Conservation (phyloP, 2,797 vertebrate species). For the Cirrhinus mrigala region DNA sequence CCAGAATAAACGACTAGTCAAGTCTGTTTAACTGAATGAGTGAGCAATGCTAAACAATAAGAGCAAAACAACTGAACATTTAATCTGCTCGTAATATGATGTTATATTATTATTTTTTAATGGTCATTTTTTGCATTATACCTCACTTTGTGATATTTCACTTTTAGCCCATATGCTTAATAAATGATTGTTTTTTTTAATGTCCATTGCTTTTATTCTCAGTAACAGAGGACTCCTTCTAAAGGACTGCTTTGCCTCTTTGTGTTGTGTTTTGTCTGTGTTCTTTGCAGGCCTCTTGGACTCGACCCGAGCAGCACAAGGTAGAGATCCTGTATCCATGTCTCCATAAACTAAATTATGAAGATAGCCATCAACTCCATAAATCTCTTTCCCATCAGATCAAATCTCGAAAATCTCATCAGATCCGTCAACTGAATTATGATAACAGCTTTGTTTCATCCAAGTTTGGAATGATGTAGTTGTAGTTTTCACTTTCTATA, state of each 20-base stretch:
- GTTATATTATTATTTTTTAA: background rate
- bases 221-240: slow-evolving; percentile 73
- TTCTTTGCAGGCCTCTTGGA: slow-evolving; percentile 99
- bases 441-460: slow-evolving; percentile 8
- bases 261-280: slow-evolving; percentile 91
- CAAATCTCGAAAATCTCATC: slow-evolving; percentile 55
- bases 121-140: background rate
- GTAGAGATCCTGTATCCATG: slow-evolving; percentile 88
- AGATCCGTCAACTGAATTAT: slow-evolving; percentile 33
- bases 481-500: slow-evolving; percentile 32
- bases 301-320: slow-evolving; percentile 98
- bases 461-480: slow-evolving; percentile 15
- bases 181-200: slow-evolving; percentile 70
- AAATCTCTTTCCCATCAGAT: slow-evolving; percentile 61
- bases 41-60: background rate
- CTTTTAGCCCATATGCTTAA: slow-evolving; percentile 55
- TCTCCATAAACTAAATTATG: slow-evolving; percentile 69
- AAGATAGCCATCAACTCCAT: slow-evolving; percentile 66
- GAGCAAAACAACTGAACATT: background rate
- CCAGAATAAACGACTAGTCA: background rate
- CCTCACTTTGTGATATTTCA: slow-evolving; percentile 30
- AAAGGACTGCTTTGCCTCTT: slow-evolving; percentile 83
- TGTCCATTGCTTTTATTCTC: slow-evolving; percentile 59
- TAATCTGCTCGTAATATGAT: slow-evolving; percentile 27
- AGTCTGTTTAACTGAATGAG: background rate